A percentile compares a stretch with the other conserved stretches of the same genome.
phyloP scores from a whole-genome alignment of 2,113 vertebrate species.

The Dolichotis patagonum region DNA sequence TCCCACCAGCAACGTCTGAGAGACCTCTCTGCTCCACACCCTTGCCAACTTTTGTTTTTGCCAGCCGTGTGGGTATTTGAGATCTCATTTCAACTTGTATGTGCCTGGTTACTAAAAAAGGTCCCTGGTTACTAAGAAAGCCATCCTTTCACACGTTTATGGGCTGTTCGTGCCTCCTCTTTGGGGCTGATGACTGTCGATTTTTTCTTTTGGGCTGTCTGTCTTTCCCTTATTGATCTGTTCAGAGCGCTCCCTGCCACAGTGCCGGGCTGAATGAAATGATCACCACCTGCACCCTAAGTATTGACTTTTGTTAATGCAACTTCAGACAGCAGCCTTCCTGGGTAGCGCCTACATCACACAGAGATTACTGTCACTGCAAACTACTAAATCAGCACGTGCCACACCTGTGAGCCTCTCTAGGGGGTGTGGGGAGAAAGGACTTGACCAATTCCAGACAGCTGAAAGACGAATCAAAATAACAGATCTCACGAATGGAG shows the following conservation, averaged over 20 bases:
- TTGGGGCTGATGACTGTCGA: not conserved
- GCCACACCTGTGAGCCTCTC: not conserved
- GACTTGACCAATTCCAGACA: conserved; percentile 21
- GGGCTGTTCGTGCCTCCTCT: conserved; percentile 34
- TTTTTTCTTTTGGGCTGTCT: not conserved
- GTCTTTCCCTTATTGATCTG: conserved; percentile 46
- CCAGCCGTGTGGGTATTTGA: not conserved
- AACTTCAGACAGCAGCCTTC: not conserved
- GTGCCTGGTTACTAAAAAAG: not conserved
- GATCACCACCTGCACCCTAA: not conserved
- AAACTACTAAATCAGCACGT: not conserved
- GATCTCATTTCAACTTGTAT: not conserved
- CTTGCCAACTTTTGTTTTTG: not conserved
- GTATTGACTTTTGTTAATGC: not conserved
- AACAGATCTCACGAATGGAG: not conserved
- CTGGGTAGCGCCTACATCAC: too few relatives aligned
- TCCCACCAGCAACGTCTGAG: not conserved
- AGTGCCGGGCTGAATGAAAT: not conserved
- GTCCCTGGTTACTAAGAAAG: not conserved
- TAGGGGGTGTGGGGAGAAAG: not conserved
- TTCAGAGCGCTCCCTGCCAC: not conserved
- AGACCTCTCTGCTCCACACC: not conserved
- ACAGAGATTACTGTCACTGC: not conserved
- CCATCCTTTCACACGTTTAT: not conserved
- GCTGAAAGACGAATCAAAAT: conserved; percentile 13